Conservation (phyloP, 2,888 invertebrate genomes). For the Tetrapedia diversipes region DNA sequence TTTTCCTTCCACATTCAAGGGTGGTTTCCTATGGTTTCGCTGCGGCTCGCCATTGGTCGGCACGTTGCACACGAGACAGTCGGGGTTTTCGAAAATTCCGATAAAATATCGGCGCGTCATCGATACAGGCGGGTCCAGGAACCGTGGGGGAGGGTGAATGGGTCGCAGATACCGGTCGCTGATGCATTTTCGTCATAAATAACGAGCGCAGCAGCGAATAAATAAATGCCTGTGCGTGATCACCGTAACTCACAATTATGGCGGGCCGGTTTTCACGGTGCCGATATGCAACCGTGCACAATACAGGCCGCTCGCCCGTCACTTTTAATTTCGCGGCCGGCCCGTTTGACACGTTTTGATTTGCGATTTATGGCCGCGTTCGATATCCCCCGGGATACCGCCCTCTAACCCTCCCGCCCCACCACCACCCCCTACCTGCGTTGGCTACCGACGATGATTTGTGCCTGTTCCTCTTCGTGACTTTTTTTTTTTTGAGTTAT, state of each 20-base stretch:
- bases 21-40: no score
- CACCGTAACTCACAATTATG: constrained; percentile 80
- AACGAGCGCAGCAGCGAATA: constrained; percentile 70
- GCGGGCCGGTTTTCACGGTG: constrained; percentile 66
- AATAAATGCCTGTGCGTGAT: constrained; percentile 73
- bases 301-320: constrained; percentile 74
- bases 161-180: constrained; percentile 61
- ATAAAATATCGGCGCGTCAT: constrained; percentile 72
- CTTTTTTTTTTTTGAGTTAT: constrained; percentile 45
- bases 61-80: neutral
- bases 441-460: constrained; percentile 62
- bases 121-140: constrained; percentile 59
- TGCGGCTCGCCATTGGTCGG: no score
- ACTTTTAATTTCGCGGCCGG: constrained; percentile 80
- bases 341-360: constrained; percentile 80
- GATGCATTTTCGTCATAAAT: constrained; percentile 77
- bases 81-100: constrained; percentile 65
- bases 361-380: constrained; percentile 78
- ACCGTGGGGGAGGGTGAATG: constrained; percentile 34
- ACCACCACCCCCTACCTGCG: neutral
- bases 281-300: constrained; percentile 61
- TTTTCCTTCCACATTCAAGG: no score
- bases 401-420: neutral
- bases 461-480: constrained; percentile 58
- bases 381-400: constrained; percentile 67